A percentile compares a stretch with the other conserved stretches of the same genome.
Evolutionary conservation across 2,113 vertebrate species (phyloP).

Genomic region (Epinephelus cyanopodus): DNA sequence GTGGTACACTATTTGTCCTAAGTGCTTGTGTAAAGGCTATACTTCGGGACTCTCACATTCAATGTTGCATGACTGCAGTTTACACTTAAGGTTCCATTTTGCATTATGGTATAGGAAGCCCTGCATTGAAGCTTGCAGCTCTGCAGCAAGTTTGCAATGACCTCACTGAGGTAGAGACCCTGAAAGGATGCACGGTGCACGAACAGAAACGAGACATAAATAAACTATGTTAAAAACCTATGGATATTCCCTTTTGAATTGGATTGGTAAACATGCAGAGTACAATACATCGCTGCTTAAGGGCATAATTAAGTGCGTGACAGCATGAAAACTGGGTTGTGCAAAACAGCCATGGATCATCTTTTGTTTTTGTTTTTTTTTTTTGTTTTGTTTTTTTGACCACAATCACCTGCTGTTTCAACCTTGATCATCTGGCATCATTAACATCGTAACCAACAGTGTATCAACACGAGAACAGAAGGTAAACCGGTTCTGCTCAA

Average conservation of each 20-base stretch:
- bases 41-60: conserved; percentile 80
- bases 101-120: conserved; percentile 78
- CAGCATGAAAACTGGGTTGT: conserved; percentile 77
- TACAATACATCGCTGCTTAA: conserved; percentile 76
- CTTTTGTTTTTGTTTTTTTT: conserved; percentile 5
- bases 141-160: conserved; percentile 83
- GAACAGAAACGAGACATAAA: conserved; percentile 57
- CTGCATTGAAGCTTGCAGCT: conserved; percentile 79
- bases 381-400: conserved; percentile 28
- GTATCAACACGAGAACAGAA: conserved; percentile 49
- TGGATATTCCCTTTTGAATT: conserved; percentile 68
- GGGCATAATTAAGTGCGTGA: conserved; percentile 79
- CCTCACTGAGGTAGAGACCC: conserved; percentile 87
- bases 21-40: conserved; percentile 83
- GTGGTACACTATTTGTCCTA: conserved; percentile 72
- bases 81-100: conserved; percentile 80
- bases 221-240: conserved; percentile 62
- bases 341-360: conserved; percentile 76
- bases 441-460: conserved; percentile 48
- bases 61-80: conserved; percentile 78
- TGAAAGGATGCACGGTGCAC: conserved; percentile 79
- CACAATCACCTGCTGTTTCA: conserved; percentile 60
- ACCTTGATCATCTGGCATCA: conserved; percentile 55
- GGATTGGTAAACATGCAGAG: conserved; percentile 73
- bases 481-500: conserved; percentile 65